phyloP scores from a whole-genome alignment of 1,140 invertebrate genomes.

The Dryas iulia region DNA sequence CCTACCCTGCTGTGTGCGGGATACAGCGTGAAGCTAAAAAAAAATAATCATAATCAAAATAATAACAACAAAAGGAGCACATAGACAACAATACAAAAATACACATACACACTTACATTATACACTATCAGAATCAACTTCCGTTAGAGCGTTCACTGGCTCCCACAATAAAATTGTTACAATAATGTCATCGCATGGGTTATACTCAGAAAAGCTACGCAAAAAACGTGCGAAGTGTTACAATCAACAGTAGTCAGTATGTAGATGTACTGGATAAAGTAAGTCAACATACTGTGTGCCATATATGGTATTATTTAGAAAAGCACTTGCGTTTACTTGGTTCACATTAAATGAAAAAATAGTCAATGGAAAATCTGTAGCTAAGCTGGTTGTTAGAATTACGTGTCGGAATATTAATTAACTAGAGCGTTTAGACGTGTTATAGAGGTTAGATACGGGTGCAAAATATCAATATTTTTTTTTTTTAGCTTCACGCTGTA shows the following conservation, averaged over 20 bases:
- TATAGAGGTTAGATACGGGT: too few species aligned
- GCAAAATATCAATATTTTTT: too few species aligned
- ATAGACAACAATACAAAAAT: too few species aligned
- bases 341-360: neutral
- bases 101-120: neutral
- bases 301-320: neutral
- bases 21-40: too few species aligned
- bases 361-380: neutral
- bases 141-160: constrained; percentile 33
- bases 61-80: too few species aligned
- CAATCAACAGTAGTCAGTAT: constrained; percentile 8
- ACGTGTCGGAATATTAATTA: too few species aligned
- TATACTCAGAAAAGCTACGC: constrained; percentile 2
- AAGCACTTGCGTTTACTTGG: neutral
- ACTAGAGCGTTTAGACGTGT: too few species aligned
- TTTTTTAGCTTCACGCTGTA: too few species aligned
- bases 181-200: constrained; percentile 28
- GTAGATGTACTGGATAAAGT: neutral
- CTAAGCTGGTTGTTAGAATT: neutral
- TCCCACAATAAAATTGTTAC: constrained; percentile 21
- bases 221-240: constrained; percentile 32
- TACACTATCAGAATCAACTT: neutral
- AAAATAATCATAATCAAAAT: too few species aligned
- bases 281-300: neutral
- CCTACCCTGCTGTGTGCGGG: too few species aligned